These are phyloP conservation scores for Escarpia spicata DNA, from an alignment of 2,888 invertebrate species.

Conservation along the genomic window DNA sequence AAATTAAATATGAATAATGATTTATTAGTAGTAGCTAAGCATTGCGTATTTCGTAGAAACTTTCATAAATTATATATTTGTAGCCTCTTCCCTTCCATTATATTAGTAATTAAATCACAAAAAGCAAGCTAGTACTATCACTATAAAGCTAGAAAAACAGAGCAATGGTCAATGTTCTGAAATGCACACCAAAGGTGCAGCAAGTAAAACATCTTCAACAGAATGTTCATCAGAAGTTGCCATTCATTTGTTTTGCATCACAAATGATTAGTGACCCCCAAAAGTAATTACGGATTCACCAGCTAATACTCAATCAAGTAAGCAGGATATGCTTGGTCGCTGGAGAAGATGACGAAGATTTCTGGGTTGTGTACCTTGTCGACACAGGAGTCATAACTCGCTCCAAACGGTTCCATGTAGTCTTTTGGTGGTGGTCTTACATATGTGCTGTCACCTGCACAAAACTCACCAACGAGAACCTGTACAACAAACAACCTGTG, in stretches of 20 bases:
- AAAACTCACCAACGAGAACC: conserved; percentile 51
- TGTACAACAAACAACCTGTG: conserved; percentile 45
- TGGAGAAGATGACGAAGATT: conserved; percentile 51
- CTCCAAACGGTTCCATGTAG: conserved; percentile 51
- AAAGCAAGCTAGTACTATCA: neutral
- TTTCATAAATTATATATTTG: neutral
- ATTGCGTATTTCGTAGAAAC: neutral
- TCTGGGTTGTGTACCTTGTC: conserved; percentile 43
- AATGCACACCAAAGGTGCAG: neutral
- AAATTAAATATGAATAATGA: neutral
- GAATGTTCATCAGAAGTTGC: conserved; percentile 35
- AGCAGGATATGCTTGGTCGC: conserved; percentile 51
- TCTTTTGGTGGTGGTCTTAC: conserved; percentile 47
- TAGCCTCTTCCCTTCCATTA: neutral
- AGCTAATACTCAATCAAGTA: conserved; percentile 44
- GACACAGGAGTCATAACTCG: conserved; percentile 55
- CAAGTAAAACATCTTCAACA: neutral
- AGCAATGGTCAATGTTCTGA: neutral
- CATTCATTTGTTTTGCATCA: too few species aligned
- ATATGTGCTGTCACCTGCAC: conserved; percentile 39
- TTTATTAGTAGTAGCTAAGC: neutral
- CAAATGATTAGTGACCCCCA: neutral
- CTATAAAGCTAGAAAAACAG: neutral
- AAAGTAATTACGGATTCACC: neutral
- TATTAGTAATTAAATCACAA: neutral